Percentiles rank a stretch among this genome's conserved stretches.
These are phyloP conservation scores for Sebastes diaconus DNA, from an alignment of 2,797 vertebrate genomes.

Conservation along the genomic window DNA sequence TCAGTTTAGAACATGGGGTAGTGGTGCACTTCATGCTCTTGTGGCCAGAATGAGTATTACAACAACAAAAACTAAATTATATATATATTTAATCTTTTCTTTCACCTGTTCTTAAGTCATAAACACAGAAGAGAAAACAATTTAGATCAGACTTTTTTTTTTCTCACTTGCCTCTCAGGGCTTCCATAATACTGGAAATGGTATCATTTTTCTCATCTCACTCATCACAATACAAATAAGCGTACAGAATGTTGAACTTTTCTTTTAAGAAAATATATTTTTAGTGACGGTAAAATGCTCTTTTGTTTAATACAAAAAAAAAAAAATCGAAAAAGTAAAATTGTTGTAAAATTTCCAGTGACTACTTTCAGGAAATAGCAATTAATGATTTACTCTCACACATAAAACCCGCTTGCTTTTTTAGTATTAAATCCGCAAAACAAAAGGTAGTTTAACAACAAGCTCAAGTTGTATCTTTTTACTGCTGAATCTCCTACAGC, in stretches of 20 bases:
- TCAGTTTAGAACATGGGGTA: background rate
- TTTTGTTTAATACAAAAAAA: background rate
- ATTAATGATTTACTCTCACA: conserved; percentile 1
- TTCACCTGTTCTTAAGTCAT: background rate
- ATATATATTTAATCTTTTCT: no score
- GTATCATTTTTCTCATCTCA: background rate
- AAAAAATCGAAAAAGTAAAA: background rate
- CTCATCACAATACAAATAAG: background rate
- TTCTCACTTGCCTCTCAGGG: background rate
- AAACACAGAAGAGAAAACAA: background rate
- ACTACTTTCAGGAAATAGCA: background rate
- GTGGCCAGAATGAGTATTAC: background rate
- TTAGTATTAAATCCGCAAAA: background rate
- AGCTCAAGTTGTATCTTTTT: conserved; percentile 35
- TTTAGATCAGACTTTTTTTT: background rate
- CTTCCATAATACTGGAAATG: background rate
- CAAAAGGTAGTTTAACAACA: background rate
- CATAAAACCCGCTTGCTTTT: conserved; percentile 11
- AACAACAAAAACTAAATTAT: background rate
- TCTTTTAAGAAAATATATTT: background rate
- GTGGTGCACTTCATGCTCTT: background rate
- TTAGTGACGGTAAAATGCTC: background rate
- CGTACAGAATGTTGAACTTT: background rate
- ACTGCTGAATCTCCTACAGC: conserved; percentile 42
- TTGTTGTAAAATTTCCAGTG: background rate